These are phyloP conservation scores for Malthinus flaveolus DNA, from an alignment of 2,888 invertebrate species.

Conservation along the genomic window DNA sequence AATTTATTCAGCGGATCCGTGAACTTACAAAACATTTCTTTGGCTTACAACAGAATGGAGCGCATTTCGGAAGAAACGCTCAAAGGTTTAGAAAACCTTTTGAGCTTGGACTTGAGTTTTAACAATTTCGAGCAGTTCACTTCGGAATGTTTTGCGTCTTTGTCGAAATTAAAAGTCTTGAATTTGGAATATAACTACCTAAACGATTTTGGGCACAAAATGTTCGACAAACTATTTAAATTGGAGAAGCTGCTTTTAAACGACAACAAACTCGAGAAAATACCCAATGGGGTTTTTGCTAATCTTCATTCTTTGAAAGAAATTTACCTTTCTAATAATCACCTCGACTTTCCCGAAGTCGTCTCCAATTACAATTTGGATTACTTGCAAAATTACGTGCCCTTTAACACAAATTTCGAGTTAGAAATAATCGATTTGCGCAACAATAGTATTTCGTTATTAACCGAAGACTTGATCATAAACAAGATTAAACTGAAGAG, in stretches of 20 bases:
- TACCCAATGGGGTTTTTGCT: slow-evolving; percentile 60
- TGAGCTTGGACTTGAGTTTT: slow-evolving; percentile 44
- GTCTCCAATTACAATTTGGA: slow-evolving; percentile 5
- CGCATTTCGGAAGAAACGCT: slow-evolving; percentile 60
- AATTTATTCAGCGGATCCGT: slow-evolving; percentile 66
- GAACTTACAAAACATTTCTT: slow-evolving; percentile 62
- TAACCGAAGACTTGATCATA: slow-evolving; percentile 23
- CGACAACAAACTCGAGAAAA: slow-evolving; percentile 63
- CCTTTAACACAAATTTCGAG: slow-evolving; percentile 39
- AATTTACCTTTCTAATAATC: slow-evolving; percentile 33
- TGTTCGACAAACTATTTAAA: slow-evolving; percentile 62
- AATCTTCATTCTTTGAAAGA: slow-evolving; percentile 39
- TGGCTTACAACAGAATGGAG: slow-evolving; percentile 62
- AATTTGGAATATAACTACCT: slow-evolving; percentile 70
- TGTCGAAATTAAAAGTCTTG: slow-evolving; percentile 63
- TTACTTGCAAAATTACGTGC: slow-evolving; percentile 15
- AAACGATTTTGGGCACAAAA: slow-evolving; percentile 58
- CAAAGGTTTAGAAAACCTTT: slow-evolving; percentile 60
- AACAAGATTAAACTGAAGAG: slow-evolving; percentile 34
- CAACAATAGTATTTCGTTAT: slow-evolving; percentile 35
- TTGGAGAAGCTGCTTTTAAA: slow-evolving; percentile 66
- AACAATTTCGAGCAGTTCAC: slow-evolving; percentile 56
- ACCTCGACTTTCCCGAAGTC: slow-evolving; percentile 7
- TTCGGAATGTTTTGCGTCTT: slow-evolving; percentile 63
- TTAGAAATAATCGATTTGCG: slow-evolving; percentile 58